Evolutionary conservation across 2,113 vertebrate species (phyloP).

Genomic region (Rallus limicola): DNA sequence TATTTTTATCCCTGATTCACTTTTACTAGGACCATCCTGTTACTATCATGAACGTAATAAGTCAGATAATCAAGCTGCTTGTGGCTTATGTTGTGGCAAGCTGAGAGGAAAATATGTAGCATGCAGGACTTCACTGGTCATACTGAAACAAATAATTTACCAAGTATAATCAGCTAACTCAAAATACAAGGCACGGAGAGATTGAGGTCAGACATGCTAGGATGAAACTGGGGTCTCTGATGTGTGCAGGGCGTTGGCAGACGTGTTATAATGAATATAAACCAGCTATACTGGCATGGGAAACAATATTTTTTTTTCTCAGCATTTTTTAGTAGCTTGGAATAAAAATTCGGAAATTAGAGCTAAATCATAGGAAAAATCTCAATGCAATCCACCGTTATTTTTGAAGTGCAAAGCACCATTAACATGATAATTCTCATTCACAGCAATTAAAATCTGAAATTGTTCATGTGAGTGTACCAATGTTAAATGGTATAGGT

Average conservation of each 20-base stretch:
- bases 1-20: conserved; percentile 60
- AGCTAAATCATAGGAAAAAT: not conserved
- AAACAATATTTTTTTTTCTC: not conserved
- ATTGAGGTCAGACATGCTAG: conserved; percentile 40
- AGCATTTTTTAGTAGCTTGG: not conserved
- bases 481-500: not conserved
- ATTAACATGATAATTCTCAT: not conserved
- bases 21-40: conserved; percentile 44
- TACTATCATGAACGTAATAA: not conserved
- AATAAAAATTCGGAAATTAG: not conserved
- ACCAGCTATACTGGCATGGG: not conserved
- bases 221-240: not conserved
- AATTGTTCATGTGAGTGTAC: not conserved
- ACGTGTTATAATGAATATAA: not conserved
- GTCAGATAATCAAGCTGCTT: conserved; percentile 56
- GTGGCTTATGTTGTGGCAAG: conserved; percentile 36
- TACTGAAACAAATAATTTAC: conserved; percentile 1
- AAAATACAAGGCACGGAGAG: conserved; percentile 11
- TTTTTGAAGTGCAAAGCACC: not conserved
- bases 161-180: conserved; percentile 34
- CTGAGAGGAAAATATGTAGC: conserved; percentile 16
- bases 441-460: not conserved
- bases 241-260: not conserved
- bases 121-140: not conserved
- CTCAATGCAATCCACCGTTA: not conserved